Base-by-base conservation (phyloP, 2,888 invertebrate species). In the Cremastinae sp. region DNA sequence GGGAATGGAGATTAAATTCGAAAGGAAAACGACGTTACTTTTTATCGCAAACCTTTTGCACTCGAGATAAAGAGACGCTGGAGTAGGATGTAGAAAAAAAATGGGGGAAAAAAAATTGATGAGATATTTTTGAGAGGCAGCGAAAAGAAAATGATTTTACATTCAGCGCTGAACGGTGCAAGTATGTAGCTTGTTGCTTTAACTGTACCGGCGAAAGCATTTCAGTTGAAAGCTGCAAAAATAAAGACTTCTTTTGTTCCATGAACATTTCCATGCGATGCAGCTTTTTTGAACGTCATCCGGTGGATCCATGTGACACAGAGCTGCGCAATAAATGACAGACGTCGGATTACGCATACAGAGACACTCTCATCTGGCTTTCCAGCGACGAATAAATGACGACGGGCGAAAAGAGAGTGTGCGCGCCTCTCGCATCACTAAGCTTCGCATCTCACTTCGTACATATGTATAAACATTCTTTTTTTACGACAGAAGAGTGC, bases 1-100 rank as follows among this genome's bases (percentile, higher is more conserved):
- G 16, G 28, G 55, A 8, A 47, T 45, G 43, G 66, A 35, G 37
- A 35, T 18, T 16, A 18, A n/a, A 22, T 12, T 58, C 58, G 58
- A 68, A 22, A 37, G 18, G 37, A 66, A 20, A 8, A 4, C 28
- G 28, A 28, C 28, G 28, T 28, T 28, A 28, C 28, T 28, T 28
- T 28, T 28, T 28, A 28, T 28, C 28, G 2, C 28, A 28, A 28
- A 28, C 28, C 2, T 28, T 28, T 28, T 28, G 2, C 28, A 2
- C 28, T 2, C 2, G 5, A 28, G 28, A 5, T 2, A 28, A 28
- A 28, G 28, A 28, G 28, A n/a, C n/a, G n/a, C n/a, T n/a, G 28
- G 28, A 28, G 28, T n/a, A 28, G 5, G 5, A 3, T 28, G 28
- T 28, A 5, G 28, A 28, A 28, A 28, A 28, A 28, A 28, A 3